Evolutionary conservation across 2,888 invertebrate species (phyloP), one percentile per base, ranked within the genome.

Genomic region (Cantharis rufa): DNA sequence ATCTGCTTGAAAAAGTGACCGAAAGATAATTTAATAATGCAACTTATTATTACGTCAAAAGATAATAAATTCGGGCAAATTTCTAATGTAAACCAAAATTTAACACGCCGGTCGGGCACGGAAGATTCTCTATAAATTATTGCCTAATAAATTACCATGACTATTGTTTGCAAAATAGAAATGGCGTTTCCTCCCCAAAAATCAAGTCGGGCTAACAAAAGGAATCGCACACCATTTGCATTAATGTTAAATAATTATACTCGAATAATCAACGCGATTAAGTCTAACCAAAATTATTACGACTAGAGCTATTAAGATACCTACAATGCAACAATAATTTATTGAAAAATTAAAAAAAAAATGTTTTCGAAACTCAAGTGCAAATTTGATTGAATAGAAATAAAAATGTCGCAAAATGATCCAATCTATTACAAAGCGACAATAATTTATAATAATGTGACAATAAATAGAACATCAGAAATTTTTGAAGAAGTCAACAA

Each of bases 401-500:
- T 80, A 75, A 78, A 66, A 73, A 76, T 76, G 76, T 71, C 73
- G 62, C 76, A 78, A 27, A 82, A 83, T 62, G 83, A 83, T 69
- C 82, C 89, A 89, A 15, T 90, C 88, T 86, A 81, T 80, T 84
- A 84, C 74, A 85, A 84, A 79, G 84, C 76, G 88, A 90, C 84
- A 24, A 78, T 85, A 81, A 74, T 84, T 68, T 82, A 84, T 77
- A 81, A 83, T 73, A 82, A 89, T 61, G 86, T 90, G 9, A 87
- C 91, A 62, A 90, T 90, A 0, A 80, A 66, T 73, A 78, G 61
- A 81, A 66, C 64, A n/a, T 66, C 24, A 82, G 9, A 88, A 88
- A 72, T 88, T 85, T 68, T 76, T 71, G 78, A 84, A 85, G 75
- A 83, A 86, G 80, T 82, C 71, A 90, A 93, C 85, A 94, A 96